Conservation (phyloP, 2,113 vertebrate genomes). For the Odocoileus virginianus region DNA sequence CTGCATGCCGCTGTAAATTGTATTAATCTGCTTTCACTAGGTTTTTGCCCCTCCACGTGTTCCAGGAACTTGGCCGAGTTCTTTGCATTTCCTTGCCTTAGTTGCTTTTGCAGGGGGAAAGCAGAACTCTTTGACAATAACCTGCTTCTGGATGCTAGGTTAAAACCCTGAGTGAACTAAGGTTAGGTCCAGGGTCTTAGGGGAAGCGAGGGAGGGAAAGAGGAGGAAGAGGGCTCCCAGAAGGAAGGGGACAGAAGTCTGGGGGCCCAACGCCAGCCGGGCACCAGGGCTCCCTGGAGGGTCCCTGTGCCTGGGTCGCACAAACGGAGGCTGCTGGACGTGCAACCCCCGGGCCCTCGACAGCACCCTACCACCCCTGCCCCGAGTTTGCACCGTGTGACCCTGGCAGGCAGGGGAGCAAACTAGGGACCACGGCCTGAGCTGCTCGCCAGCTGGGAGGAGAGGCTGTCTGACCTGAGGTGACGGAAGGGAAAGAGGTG, state of each 20-base stretch:
- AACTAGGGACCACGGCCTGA: neutral
- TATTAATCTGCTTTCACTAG: neutral
- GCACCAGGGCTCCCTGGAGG: neutral
- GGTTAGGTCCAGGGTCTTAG: neutral
- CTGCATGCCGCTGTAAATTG: neutral
- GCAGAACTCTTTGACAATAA: neutral
- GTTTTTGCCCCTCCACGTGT: neutral
- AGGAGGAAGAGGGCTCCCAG: neutral
- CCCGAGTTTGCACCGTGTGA: neutral
- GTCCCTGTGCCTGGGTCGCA: fast-evolving
- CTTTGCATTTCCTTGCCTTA: neutral
- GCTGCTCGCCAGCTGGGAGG: neutral
- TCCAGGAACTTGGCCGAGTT: neutral
- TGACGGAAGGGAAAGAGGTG: neutral
- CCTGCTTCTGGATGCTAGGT: neutral
- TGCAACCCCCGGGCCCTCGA: neutral
- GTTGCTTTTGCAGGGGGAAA: neutral
- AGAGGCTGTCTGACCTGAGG: neutral
- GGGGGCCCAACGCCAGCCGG: fast-evolving
- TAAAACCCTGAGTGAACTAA: neutral
- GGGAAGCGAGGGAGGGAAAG: neutral
- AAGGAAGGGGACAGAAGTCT: neutral
- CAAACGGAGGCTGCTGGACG: neutral
- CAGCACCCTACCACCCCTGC: neutral
- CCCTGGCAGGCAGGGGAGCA: neutral